These are phyloP conservation scores for Bothrops alternatus DNA, from an alignment of 2,797 vertebrate genomes.

Conservation along the genomic window DNA sequence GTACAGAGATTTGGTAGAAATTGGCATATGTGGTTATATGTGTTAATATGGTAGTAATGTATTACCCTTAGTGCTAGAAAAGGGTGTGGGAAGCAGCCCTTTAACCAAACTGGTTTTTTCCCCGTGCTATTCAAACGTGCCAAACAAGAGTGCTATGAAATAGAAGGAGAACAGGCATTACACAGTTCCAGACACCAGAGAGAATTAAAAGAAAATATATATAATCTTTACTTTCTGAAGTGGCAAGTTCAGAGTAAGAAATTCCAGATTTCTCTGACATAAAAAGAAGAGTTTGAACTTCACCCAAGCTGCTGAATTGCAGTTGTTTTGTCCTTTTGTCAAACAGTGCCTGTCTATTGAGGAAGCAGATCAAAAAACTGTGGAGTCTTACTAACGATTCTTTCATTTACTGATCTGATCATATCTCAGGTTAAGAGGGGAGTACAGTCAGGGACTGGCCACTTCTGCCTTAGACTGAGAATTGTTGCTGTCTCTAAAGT, in stretches of 20 bases:
- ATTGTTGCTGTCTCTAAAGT: constrained; percentile 10
- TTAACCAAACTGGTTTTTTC: background rate
- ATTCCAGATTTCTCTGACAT: background rate
- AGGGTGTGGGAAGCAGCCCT: background rate
- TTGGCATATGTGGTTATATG: background rate
- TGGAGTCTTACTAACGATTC: background rate
- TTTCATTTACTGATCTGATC: background rate
- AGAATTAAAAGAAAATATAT: background rate
- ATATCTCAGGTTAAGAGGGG: background rate
- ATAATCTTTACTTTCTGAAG: background rate
- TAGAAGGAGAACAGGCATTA: background rate
- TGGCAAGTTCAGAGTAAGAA: background rate
- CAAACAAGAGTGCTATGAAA: background rate
- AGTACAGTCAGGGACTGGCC: fast-evolving
- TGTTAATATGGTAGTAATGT: background rate
- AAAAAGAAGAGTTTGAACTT: background rate
- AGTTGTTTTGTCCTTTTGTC: background rate
- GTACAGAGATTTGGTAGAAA: background rate
- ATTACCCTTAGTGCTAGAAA: background rate
- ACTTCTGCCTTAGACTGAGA: background rate
- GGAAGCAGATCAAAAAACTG: background rate
- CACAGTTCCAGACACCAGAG: background rate
- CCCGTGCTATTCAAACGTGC: background rate
- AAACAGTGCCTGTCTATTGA: background rate
- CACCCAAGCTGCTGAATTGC: no score